phyloP scores from a whole-genome alignment of 30 jellyfish, hydroid and myxozoan species.

The Hydractinia symbiolongicarpus region DNA sequence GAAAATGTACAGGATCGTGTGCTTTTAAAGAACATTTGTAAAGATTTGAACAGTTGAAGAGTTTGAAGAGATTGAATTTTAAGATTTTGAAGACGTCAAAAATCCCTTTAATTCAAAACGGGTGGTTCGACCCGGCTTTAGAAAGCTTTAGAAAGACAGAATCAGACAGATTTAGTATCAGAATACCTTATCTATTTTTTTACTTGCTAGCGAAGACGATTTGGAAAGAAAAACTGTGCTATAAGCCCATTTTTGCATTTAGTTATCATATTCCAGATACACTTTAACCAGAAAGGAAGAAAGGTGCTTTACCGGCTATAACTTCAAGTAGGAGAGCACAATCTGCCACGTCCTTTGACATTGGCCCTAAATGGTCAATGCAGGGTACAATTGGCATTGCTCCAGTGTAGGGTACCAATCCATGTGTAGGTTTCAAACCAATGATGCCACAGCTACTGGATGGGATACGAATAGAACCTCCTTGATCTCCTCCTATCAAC shows the following conservation, averaged over 20 bases:
- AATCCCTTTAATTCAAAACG: no score
- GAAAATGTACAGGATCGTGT: no score
- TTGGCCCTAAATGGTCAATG: slow-evolving; percentile 24
- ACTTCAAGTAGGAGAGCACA: slow-evolving; percentile 20
- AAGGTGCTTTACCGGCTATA: background rate
- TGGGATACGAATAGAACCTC: slow-evolving; percentile 19
- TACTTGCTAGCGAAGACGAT: no score
- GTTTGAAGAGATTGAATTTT: no score
- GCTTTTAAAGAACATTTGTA: no score
- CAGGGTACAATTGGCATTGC: slow-evolving; percentile 3
- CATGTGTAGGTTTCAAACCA: slow-evolving; percentile 25
- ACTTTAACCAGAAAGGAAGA: background rate
- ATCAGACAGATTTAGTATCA: no score
- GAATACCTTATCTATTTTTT: no score
- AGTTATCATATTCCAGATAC: no score
- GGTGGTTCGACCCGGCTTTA: no score
- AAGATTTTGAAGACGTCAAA: no score
- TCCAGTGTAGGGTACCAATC: slow-evolving; percentile 24
- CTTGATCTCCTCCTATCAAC: background rate
- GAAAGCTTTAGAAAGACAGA: no score
- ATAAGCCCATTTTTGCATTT: background rate
- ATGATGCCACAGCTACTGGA: slow-evolving; percentile 16
- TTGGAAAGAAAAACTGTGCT: background rate
- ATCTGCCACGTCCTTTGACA: slow-evolving; percentile 14
- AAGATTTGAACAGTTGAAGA: no score